Conservation (phyloP, 2,797 vertebrate species). For the Spheniscus humboldti region DNA sequence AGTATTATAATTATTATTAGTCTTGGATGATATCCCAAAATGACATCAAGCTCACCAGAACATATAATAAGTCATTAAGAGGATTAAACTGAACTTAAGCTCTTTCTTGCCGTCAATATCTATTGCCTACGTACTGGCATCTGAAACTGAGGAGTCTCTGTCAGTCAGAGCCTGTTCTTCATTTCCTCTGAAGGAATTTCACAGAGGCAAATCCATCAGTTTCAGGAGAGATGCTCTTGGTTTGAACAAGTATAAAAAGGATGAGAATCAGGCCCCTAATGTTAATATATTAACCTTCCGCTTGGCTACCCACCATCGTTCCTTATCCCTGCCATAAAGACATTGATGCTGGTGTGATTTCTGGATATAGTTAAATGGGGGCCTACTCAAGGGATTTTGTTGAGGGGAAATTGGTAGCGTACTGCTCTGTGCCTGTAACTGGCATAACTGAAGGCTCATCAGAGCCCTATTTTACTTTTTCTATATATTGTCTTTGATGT, state of each 20-base stretch:
- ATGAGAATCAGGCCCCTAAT: background rate
- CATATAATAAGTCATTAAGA: slow-evolving; percentile 18
- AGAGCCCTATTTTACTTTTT: background rate
- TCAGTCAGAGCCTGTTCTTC: background rate
- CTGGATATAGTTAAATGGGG: background rate
- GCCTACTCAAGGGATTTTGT: background rate
- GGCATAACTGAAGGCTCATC: background rate
- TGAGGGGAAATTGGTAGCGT: accelerated
- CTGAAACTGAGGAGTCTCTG: background rate
- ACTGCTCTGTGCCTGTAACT: background rate
- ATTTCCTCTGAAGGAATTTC: background rate
- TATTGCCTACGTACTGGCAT: background rate
- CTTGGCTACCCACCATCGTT: background rate
- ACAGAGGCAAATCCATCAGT: background rate
- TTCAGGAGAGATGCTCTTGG: background rate
- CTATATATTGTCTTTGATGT: background rate
- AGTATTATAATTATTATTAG: slow-evolving; percentile 7
- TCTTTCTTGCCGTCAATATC: background rate
- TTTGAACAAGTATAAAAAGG: background rate
- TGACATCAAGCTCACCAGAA: slow-evolving; percentile 19
- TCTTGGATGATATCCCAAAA: background rate
- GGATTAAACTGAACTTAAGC: background rate
- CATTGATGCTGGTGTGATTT: background rate
- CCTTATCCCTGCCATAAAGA: background rate
- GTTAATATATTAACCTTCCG: background rate